Evolutionary conservation across 1,140 invertebrate genomes (phyloP).

Genomic region (Zaprionus ghesquierei): DNA sequence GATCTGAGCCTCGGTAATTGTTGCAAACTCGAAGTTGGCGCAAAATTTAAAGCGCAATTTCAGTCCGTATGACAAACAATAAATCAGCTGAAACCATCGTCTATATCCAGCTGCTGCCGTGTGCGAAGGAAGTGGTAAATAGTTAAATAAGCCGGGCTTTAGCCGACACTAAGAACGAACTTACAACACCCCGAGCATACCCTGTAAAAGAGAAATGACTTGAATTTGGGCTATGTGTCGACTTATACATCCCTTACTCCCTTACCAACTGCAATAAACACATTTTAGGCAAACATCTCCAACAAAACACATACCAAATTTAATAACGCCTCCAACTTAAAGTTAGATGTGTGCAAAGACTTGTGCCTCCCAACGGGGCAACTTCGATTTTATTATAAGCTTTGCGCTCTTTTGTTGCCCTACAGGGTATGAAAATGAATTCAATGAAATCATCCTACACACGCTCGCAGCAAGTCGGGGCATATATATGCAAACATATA

Average conservation of each 20-base stretch:
- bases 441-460: constrained; percentile 76
- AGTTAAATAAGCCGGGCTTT: constrained; percentile 68
- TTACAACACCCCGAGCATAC: constrained; percentile 5
- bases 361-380: neutral
- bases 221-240: neutral
- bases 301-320: neutral
- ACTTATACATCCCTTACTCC: no score
- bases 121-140: constrained; percentile 74
- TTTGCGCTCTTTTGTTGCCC: neutral
- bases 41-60: constrained; percentile 81
- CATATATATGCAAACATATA: neutral
- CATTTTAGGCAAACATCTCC: neutral
- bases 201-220: neutral
- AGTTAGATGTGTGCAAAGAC: neutral
- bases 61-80: constrained; percentile 78
- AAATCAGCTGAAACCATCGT: constrained; percentile 74
- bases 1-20: constrained; percentile 60
- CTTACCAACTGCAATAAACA: neutral
- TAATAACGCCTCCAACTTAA: neutral
- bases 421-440: constrained; percentile 48
- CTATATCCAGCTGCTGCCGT: constrained; percentile 34
- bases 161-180: neutral
- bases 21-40: constrained; percentile 64
- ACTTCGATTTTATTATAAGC: neutral
- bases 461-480: neutral